Percentiles rank a stretch among this genome's conserved stretches.
phyloP scores from a whole-genome alignment of 1,140 invertebrate genomes.

The Adelges cooleyi region DNA sequence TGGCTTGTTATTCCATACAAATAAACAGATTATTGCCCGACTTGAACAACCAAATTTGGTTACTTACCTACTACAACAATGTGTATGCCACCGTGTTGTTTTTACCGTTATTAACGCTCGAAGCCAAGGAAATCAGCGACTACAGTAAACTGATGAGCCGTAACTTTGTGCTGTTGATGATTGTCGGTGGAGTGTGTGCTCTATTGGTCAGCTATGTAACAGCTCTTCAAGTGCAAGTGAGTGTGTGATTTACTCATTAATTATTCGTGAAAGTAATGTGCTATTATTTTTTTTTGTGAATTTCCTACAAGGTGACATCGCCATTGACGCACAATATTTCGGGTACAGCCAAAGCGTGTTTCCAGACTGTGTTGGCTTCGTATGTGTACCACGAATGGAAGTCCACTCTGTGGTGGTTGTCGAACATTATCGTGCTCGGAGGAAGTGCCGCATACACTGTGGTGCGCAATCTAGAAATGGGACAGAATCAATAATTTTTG shows the following conservation, averaged over 20 bases:
- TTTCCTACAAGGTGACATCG: slow-evolving; percentile 56
- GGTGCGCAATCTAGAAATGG: slow-evolving; percentile 81
- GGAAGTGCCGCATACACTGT: slow-evolving; percentile 85
- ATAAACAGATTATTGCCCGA: slow-evolving; percentile 81
- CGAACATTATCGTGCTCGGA: slow-evolving; percentile 77
- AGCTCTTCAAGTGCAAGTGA: slow-evolving; percentile 84
- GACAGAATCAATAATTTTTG: no score
- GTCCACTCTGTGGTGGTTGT: slow-evolving; percentile 84
- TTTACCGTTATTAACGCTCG: slow-evolving; percentile 81
- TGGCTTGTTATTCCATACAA: slow-evolving; percentile 93
- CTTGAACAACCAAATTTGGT: slow-evolving; percentile 77
- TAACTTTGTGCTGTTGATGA: slow-evolving; percentile 76
- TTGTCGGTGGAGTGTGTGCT: slow-evolving; percentile 81
- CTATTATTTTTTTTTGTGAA: no score
- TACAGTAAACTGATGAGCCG: slow-evolving; percentile 53
- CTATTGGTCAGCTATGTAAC: slow-evolving; percentile 96
- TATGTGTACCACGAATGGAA: slow-evolving; percentile 79
- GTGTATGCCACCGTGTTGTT: slow-evolving; percentile 85
- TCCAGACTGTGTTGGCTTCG: slow-evolving; percentile 91
- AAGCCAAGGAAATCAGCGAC: slow-evolving; percentile 56
- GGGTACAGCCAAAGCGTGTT: slow-evolving; percentile 96
- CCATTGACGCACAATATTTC: slow-evolving; percentile 98
- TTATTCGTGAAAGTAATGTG: no score
- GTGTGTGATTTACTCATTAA: neutral
- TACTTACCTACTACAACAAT: slow-evolving; percentile 94